Evolutionary conservation across 2,113 vertebrate genomes (phyloP).

Genomic region (Labrus mixtus): DNA sequence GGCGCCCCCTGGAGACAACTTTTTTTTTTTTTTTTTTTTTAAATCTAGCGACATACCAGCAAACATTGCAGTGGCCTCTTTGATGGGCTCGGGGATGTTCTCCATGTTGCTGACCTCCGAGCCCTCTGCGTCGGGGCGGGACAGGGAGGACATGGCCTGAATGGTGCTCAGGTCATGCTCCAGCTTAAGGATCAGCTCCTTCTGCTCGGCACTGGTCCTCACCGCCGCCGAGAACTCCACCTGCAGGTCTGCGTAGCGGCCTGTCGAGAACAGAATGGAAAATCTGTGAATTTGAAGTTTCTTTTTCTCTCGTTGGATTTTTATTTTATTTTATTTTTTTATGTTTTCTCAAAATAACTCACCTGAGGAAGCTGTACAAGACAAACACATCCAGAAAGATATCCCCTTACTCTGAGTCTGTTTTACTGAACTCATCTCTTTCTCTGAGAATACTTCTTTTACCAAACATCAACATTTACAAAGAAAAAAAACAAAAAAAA

Average conservation of each 20-base stretch:
- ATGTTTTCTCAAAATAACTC: slow-evolving; percentile 31
- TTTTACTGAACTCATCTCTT: slow-evolving; percentile 51
- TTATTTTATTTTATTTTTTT: too few relatives aligned
- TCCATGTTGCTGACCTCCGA: slow-evolving; percentile 82
- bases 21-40: too few relatives aligned
- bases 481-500: slow-evolving; percentile 38
- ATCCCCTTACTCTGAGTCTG: not conserved
- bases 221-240: slow-evolving; percentile 86
- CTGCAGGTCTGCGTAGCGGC: slow-evolving; percentile 90
- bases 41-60: slow-evolving; percentile 78
- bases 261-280: slow-evolving; percentile 72
- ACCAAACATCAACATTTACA: not conserved
- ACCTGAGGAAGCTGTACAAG: slow-evolving; percentile 57
- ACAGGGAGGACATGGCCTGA: slow-evolving; percentile 86
- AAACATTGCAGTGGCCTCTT: slow-evolving; percentile 93
- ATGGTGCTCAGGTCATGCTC: slow-evolving; percentile 96
- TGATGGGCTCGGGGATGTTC: slow-evolving; percentile 92
- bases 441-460: slow-evolving; percentile 81
- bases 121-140: slow-evolving; percentile 89
- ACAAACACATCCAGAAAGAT: slow-evolving; percentile 40
- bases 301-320: not conserved
- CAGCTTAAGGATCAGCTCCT: slow-evolving; percentile 91
- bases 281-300: not conserved
- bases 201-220: slow-evolving; percentile 86
- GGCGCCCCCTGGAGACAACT: not conserved